A percentile compares a stretch with the other conserved stretches of the same genome.
Conservation (phyloP, 2,113 vertebrate species). For the Spilogale gracilis region DNA sequence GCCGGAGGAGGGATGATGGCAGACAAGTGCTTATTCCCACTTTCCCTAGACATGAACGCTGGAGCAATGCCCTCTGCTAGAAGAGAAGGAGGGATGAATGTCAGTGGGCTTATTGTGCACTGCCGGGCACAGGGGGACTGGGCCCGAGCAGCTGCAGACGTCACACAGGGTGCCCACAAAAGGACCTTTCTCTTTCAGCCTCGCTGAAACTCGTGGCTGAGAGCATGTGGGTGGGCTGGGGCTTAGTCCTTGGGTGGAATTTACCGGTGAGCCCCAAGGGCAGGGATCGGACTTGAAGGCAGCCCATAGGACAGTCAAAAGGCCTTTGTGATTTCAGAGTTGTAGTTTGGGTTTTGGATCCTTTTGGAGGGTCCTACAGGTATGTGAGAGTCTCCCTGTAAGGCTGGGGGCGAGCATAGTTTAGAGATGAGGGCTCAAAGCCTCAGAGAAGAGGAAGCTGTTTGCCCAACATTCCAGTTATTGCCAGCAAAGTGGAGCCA, state of each 20-base stretch:
- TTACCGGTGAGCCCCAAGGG: background rate
- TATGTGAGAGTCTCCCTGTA: background rate
- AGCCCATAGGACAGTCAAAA: background rate
- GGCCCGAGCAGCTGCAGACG: fast-evolving
- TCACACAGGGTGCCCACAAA: fast-evolving
- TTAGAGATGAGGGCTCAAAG: background rate
- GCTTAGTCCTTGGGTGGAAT: background rate
- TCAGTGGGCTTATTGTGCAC: fast-evolving
- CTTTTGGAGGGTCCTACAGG: background rate
- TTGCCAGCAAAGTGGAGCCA: background rate
- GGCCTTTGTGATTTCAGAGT: background rate
- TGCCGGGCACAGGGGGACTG: fast-evolving
- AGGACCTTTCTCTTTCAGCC: background rate
- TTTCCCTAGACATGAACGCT: background rate
- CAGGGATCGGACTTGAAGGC: background rate
- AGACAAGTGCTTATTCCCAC: background rate
- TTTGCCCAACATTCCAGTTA: background rate
- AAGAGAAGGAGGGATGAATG: background rate
- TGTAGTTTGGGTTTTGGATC: background rate
- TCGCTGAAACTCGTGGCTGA: background rate
- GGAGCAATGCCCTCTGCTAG: background rate
- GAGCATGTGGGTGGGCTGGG: background rate
- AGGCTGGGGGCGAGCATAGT: too few relatives aligned
- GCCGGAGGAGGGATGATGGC: background rate
- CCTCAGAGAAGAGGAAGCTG: background rate